Base-by-base conservation (phyloP, 1,140 invertebrate genomes). In the Anthonomus grandis region DNA sequence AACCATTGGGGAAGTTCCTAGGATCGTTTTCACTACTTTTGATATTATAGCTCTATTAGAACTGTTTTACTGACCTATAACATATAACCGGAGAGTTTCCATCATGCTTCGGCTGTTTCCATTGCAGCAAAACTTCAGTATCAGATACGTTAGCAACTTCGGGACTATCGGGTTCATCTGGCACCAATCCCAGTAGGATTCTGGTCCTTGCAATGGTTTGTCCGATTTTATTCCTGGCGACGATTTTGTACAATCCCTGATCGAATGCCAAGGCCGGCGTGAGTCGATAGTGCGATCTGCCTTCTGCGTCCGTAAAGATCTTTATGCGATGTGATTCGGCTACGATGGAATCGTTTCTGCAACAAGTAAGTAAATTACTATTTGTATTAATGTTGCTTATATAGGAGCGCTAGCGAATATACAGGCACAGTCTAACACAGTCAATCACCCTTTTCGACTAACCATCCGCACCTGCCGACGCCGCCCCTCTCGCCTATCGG, bases 171-270 rank as follows among this genome's bases (percentile, higher is more conserved):
- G 93, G 93, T 13, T 89, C 80, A 62, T 85, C 85, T 0, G 95
- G 92, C 8, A 83, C 80, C 45, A 62, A 83, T 81, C 9, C 87
- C 85, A 63, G 83, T 0, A 91, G 82, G n/a, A 92, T 76, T 49
- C 89, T 81, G 2, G 86, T 83, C 54, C 87, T 77, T 0, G 86
- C 81, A 0, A 87, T 80, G 0, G 86, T 90, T 65, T 91, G 88
- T 9, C 88, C 88, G 17, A 89, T 79, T 60, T 86, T 86, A 67
- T 96, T 97, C 17, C 93, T 76, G 0, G 95, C 95, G 1, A 96
- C 91, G 9, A 94, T 93, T 72, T 96, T 98, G 72, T 98, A 99
- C 60, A 93, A 86, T 0, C 96, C 96, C 31, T 88, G 81, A 73
- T 95, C 93, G 60, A 89, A 86, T 59, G 86, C 82, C 42, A 85